phyloP scores from a whole-genome alignment of 2,888 invertebrate species.

The Netelia fuscicornis region DNA sequence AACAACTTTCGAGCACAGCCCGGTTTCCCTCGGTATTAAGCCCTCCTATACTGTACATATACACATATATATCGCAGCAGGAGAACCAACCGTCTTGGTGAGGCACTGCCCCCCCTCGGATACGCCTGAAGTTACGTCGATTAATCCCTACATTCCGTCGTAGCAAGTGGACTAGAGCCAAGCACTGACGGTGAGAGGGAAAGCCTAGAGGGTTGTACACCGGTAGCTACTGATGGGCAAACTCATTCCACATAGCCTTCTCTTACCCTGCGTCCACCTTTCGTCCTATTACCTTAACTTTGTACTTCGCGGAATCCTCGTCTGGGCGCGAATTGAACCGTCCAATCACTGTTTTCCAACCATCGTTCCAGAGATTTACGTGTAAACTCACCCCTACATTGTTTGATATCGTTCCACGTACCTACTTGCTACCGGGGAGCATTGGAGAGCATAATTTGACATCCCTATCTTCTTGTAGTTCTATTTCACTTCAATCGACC shows the following conservation, averaged over 20 bases:
- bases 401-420: too few species aligned
- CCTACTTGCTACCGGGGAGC: too few species aligned
- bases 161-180: conserved; percentile 74
- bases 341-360: conserved; percentile 32
- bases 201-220: conserved; percentile 39
- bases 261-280: conserved; percentile 1
- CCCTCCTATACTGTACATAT: neutral
- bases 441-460: neutral
- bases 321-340: conserved; percentile 41
- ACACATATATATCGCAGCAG: too few species aligned
- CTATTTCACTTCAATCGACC: neutral
- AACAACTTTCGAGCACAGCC: conserved; percentile 74
- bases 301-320: conserved; percentile 38
- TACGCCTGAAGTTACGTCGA: conserved; percentile 77
- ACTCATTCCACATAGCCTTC: conserved; percentile 24
- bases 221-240: conserved; percentile 42
- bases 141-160: conserved; percentile 79
- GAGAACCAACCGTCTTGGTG: neutral
- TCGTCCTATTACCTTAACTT: conserved; percentile 41
- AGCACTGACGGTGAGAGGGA: conserved; percentile 59
- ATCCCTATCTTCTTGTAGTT: neutral
- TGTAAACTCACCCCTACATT: neutral
- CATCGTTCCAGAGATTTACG: conserved; percentile 8
- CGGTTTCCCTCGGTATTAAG: conserved; percentile 48
- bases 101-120: neutral